Base-by-base conservation (phyloP, 2,888 invertebrate species). In the Orchestes rusci region DNA sequence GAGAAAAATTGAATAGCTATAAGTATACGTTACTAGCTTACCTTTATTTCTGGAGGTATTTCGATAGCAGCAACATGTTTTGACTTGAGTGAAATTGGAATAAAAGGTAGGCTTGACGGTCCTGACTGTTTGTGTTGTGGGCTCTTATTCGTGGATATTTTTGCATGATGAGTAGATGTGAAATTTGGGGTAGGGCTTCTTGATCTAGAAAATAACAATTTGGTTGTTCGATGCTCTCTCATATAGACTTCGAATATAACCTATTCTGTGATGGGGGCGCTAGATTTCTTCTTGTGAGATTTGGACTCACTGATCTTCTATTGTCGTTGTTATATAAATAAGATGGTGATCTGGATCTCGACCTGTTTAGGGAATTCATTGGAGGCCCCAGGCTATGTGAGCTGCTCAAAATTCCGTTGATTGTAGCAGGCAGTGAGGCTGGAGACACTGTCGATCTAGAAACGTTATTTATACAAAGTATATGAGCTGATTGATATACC, bases 181-280 rank as follows among this genome's bases (percentile, higher is more conserved):
- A 74, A 66, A 51, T 76, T 66, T 1, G 74, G 73, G 23, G 73
- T 73, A 36, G 74, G 74, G 46, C 73, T 73, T 52, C 73, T 65
- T 31, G 73, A 73, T 37, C 73, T 63, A 15, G n/a, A n/a, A 36
- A 36, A 7, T 34, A 34, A 4, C 16, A 34, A 7, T 36, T 20
- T 18, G n/a, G 19, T 31, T 1, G 13, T 13, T 10, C 13, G 8
- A 4, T 34, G 18, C 34, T 17, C 10, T 16, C 10, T 16, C 16
- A 16, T 1, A 20, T n/a, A 10, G 5, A 20, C 23, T 23, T 5
- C 10, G 23, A 5, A 23, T 23, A 23, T 10, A 33, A 42, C 42
- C 42, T 36, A 33, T 42, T 37, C 12, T 35, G 38, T 10, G 23
- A 23, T 4, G 64, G 64, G 3, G 58, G 55, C 20, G 56, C 59